Conservation (phyloP, 1,140 invertebrate genomes). For the Phortica variegata region DNA sequence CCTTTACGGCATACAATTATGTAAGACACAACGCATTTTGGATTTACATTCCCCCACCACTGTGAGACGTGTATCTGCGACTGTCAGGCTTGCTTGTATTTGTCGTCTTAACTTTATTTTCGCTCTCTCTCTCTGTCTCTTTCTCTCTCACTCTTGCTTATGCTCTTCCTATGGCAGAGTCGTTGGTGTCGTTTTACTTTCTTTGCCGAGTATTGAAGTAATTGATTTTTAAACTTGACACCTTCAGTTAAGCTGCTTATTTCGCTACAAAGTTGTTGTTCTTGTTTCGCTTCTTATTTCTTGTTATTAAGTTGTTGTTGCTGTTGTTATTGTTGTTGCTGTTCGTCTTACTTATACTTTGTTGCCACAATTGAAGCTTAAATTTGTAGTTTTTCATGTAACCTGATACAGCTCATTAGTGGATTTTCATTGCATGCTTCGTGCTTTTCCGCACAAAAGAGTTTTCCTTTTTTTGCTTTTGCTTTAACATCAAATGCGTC, state of each 20-base stretch:
- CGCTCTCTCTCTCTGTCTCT: no score
- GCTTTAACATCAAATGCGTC: no score
- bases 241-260: constrained; percentile 46
- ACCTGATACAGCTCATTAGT: constrained; percentile 44
- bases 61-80: no score
- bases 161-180: no score
- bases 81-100: no score
- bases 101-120: no score
- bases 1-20: no score
- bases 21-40: constrained; percentile 12
- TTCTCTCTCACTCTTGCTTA: constrained; percentile 18
- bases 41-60: no score
- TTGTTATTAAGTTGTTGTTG: constrained; percentile 9
- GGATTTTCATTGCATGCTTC: constrained; percentile 18
- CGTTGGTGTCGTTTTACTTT: constrained; percentile 20
- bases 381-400: constrained; percentile 24
- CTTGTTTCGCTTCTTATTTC: no score
- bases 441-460: no score
- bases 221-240: constrained; percentile 54
- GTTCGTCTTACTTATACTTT: not conserved
- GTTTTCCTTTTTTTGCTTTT: no score
- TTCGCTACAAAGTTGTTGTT: no score
- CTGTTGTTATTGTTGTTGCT: constrained; percentile 14
- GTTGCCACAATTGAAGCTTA: not conserved
- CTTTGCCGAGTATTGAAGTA: constrained; percentile 20